These are phyloP conservation scores for Rhogogaster chlorosoma DNA, from an alignment of 2,888 invertebrate species.

Conservation along the genomic window DNA sequence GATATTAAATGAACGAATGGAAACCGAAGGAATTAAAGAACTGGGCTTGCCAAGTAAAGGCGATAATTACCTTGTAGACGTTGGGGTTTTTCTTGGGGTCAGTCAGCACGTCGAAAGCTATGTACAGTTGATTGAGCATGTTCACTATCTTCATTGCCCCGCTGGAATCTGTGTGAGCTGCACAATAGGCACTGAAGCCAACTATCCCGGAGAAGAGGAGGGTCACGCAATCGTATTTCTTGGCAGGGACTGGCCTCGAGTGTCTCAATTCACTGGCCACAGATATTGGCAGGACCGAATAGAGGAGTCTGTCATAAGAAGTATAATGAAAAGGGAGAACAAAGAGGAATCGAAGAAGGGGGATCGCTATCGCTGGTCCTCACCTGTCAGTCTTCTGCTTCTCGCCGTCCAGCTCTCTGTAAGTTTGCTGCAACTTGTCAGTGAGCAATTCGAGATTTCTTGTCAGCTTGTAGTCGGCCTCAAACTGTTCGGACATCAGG, in stretches of 20 bases:
- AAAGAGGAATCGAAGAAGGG: background rate
- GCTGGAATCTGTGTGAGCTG: conserved; percentile 92
- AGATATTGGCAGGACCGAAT: conserved; percentile 95
- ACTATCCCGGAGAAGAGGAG: conserved; percentile 96
- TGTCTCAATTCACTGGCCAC: conserved; percentile 97
- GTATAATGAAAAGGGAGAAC: background rate
- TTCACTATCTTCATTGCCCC: conserved; percentile 98
- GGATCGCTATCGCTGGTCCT: background rate
- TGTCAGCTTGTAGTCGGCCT: conserved; percentile 97
- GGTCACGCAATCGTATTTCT: conserved; percentile 93
- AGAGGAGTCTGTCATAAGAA: conserved; percentile 86
- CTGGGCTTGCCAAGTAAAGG: background rate
- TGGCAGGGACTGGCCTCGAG: conserved; percentile 93
- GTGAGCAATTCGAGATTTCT: conserved; percentile 96
- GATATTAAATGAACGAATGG: background rate
- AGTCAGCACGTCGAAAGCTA: conserved; percentile 95
- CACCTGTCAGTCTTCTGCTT: conserved; percentile 98
- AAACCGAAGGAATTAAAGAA: background rate
- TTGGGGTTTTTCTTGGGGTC: conserved; percentile 96
- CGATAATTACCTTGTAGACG: conserved; percentile 90
- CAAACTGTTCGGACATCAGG: conserved; percentile 97
- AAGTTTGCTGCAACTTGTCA: conserved; percentile 96
- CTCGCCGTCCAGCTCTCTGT: conserved; percentile 94
- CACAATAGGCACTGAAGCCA: conserved; percentile 94
- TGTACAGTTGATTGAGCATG: conserved; percentile 95